Conservation (phyloP, 2,113 vertebrate species). For the Edolisoma coerulescens region DNA sequence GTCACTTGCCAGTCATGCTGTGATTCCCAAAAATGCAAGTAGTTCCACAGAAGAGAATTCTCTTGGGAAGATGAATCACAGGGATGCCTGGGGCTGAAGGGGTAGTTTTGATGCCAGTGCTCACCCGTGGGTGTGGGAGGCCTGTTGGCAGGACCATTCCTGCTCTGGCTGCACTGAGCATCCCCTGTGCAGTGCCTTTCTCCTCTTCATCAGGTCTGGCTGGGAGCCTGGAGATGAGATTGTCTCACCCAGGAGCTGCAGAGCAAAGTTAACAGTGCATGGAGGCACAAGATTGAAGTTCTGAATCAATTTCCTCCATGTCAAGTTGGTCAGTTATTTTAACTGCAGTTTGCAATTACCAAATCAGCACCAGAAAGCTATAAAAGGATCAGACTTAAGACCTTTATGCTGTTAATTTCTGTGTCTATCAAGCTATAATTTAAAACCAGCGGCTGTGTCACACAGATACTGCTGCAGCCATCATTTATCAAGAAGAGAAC, state of each 20-base stretch:
- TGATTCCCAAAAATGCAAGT: background rate
- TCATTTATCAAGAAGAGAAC: background rate
- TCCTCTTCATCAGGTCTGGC: background rate
- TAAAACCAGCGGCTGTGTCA: background rate
- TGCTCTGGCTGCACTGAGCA: background rate
- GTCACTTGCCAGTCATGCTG: background rate
- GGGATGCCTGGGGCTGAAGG: fast-evolving
- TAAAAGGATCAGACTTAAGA: background rate
- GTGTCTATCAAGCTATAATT: background rate
- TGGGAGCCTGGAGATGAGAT: background rate
- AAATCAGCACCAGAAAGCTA: background rate
- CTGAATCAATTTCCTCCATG: constrained; percentile 18
- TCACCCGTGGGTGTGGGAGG: fast-evolving
- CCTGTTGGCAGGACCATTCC: background rate
- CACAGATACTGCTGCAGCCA: background rate
- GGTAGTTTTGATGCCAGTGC: background rate
- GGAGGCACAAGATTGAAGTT: constrained; percentile 14
- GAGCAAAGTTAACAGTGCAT: background rate
- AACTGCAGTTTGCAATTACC: constrained; percentile 1
- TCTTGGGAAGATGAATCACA: background rate
- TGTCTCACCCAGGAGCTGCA: background rate
- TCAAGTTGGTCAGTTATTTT: background rate
- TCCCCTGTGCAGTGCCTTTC: background rate
- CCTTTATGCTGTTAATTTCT: constrained; percentile 5
- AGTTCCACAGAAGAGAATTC: background rate